These are phyloP conservation scores for Acanthiza pusilla DNA, from an alignment of 2,797 vertebrate species.

Conservation along the genomic window DNA sequence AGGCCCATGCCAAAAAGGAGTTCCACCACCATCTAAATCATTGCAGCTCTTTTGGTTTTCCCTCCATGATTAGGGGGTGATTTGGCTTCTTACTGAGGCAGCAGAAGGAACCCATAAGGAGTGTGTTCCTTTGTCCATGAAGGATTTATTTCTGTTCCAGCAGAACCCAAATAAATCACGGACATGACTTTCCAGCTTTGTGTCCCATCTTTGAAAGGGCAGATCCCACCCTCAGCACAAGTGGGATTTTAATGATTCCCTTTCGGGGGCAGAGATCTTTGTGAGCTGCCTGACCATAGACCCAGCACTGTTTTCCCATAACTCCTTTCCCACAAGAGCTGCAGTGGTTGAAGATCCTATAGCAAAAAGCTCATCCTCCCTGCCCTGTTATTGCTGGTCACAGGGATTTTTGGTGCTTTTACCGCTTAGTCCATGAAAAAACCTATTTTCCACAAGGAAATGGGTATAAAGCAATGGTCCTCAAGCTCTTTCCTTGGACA, in stretches of 20 bases:
- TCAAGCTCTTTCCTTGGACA: background rate
- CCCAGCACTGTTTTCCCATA: background rate
- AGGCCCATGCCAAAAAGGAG: background rate
- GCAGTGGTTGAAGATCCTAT: background rate
- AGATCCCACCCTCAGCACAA: background rate
- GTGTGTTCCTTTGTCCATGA: background rate
- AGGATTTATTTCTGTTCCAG: background rate
- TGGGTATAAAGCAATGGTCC: background rate
- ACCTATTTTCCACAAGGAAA: background rate
- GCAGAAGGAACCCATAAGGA: background rate
- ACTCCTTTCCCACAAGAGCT: fast-evolving
- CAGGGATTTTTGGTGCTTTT: background rate
- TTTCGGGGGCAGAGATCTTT: background rate
- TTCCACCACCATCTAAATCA: background rate
- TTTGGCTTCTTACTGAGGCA: background rate
- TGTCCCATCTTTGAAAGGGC: background rate
- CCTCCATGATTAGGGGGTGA: fast-evolving
- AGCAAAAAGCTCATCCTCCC: background rate
- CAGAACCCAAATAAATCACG: background rate
- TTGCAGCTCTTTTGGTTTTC: background rate
- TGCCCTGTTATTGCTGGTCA: background rate
- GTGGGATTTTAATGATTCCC: background rate
- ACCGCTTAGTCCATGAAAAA: background rate
- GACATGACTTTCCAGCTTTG: background rate
- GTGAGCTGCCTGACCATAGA: background rate